Conservation (phyloP, 2,888 invertebrate genomes). For the Dioctria linearis region DNA sequence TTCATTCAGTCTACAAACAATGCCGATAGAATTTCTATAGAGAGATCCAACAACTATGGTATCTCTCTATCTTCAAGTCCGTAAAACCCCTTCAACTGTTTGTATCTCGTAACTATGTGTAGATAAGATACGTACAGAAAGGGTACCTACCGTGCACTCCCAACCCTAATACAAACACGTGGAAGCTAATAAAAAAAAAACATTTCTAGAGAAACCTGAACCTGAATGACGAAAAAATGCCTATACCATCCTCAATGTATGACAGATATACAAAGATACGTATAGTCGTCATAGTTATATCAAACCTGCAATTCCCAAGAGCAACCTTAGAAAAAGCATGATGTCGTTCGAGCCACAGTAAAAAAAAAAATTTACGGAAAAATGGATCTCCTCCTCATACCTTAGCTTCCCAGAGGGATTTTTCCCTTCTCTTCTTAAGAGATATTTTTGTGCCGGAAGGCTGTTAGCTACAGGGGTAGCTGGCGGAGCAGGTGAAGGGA, state of each 20-base stretch:
- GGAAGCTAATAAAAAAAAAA: background rate
- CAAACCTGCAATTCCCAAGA: too few species aligned
- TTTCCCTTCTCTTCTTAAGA: background rate
- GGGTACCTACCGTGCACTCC: background rate
- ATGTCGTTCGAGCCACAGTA: background rate
- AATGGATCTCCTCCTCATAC: too few species aligned
- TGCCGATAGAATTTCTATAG: background rate
- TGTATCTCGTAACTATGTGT: background rate
- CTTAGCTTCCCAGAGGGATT: background rate
- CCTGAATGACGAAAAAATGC: background rate
- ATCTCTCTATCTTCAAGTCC: background rate
- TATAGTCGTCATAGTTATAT: background rate
- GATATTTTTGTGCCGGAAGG: too few species aligned
- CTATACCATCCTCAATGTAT: background rate
- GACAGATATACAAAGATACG: background rate
- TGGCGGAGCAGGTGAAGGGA: background rate
- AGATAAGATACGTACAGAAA: background rate
- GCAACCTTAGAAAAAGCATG: background rate
- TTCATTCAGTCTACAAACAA: background rate
- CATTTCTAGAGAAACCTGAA: background rate
- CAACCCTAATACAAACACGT: background rate
- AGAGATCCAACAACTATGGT: background rate
- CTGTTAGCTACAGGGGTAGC: too few species aligned
- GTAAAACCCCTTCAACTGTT: background rate
- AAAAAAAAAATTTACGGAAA: too few species aligned